These are phyloP conservation scores for Andrena praecox DNA, from an alignment of 2,888 invertebrate species.

Conservation along the genomic window DNA sequence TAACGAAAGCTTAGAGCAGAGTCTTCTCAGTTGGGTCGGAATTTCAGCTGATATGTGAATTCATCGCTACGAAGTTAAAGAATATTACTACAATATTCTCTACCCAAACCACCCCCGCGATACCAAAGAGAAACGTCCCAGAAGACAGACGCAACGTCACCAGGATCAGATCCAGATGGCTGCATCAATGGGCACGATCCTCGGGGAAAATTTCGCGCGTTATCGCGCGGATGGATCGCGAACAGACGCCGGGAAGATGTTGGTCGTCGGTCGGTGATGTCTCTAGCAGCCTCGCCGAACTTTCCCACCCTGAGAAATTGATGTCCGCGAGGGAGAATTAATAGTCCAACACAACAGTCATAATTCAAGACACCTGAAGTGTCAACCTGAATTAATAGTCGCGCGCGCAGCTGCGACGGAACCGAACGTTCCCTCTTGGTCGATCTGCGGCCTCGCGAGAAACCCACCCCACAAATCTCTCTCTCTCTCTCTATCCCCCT, in stretches of 20 bases:
- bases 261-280: constrained; percentile 58
- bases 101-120: background rate
- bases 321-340: constrained; percentile 63
- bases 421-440: constrained; percentile 50
- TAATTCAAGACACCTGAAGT: constrained; percentile 71
- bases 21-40: too few relatives aligned
- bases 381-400: constrained; percentile 73
- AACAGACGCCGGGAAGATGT: constrained; percentile 42
- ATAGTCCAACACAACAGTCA: constrained; percentile 69
- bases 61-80: too few relatives aligned
- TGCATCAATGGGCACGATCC: constrained; percentile 30
- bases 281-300: constrained; percentile 59
- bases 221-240: constrained; percentile 54
- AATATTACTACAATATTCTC: too few relatives aligned
- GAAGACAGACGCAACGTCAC: background rate
- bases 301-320: constrained; percentile 64
- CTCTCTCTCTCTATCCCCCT: background rate
- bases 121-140: background rate
- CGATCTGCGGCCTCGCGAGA: constrained; percentile 27
- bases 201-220: constrained; percentile 20
- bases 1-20: too few relatives aligned
- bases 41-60: too few relatives aligned
- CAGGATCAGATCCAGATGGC: background rate
- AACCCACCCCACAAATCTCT: constrained; percentile 49
- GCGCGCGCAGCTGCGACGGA: constrained; percentile 49